phyloP scores from a whole-genome alignment of 2,797 vertebrate species.

The Vultur gryphus region DNA sequence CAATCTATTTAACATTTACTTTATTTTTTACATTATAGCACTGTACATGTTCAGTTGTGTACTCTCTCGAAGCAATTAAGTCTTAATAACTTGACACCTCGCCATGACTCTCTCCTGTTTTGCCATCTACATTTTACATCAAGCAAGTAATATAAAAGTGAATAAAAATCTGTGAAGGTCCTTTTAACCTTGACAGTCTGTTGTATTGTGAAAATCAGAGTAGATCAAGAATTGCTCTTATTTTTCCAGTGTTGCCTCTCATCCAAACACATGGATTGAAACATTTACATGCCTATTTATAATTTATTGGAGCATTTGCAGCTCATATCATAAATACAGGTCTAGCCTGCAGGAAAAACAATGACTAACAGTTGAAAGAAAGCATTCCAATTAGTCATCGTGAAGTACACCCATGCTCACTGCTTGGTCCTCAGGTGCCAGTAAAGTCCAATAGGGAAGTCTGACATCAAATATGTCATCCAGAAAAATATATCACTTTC shows the following conservation, averaged over 20 bases:
- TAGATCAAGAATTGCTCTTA: background rate
- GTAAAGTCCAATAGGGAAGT: background rate
- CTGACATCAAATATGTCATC: constrained; percentile 21
- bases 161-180: constrained; percentile 25
- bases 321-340: constrained; percentile 22
- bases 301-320: constrained; percentile 43
- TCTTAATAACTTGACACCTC: background rate
- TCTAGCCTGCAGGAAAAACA: constrained; percentile 57
- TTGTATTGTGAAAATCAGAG: background rate
- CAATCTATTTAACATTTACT: background rate
- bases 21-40: background rate
- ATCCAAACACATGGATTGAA: constrained; percentile 35
- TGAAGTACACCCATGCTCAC: constrained; percentile 19
- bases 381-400: constrained; percentile 43
- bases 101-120: background rate
- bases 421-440: constrained; percentile 11
- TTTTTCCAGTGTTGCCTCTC: background rate
- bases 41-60: background rate
- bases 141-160: background rate
- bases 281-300: constrained; percentile 43
- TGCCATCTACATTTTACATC: background rate
- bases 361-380: constrained; percentile 43
- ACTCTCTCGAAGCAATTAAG: constrained; percentile 30
- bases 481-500: constrained; percentile 18
- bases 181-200: constrained; percentile 35